Conservation (phyloP, 2,113 vertebrate genomes). For the Ophthalmolycus amberensis region DNA sequence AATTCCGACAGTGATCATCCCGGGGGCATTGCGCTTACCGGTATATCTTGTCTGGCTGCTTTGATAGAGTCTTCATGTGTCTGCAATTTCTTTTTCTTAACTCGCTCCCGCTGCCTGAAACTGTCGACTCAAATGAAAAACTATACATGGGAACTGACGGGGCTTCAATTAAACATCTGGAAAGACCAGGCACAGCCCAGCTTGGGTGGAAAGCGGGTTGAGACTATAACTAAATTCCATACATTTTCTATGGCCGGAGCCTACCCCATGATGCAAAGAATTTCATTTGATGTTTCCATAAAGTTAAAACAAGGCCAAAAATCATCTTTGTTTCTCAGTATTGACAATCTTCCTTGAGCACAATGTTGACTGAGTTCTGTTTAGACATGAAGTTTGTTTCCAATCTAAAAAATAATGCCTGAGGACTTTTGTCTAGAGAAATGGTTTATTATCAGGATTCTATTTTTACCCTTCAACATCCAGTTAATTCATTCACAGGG, state of each 20-base stretch:
- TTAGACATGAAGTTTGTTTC: too few relatives aligned
- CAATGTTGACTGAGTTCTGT: conserved; percentile 8
- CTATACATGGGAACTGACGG: conserved; percentile 57
- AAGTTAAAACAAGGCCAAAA: conserved; percentile 61
- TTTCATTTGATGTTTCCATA: conserved; percentile 70
- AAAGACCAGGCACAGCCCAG: conserved; percentile 51
- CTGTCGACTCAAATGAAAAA: conserved; percentile 66
- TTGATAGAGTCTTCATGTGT: conserved; percentile 68
- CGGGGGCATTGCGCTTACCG: conserved; percentile 44
- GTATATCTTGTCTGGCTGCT: conserved; percentile 50
- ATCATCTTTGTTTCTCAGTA: conserved; percentile 28
- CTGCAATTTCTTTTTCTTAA: conserved; percentile 54
- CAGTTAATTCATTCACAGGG: not conserved
- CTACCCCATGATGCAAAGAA: conserved; percentile 53
- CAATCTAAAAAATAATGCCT: too few relatives aligned
- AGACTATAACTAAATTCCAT: conserved; percentile 80
- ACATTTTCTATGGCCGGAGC: conserved; percentile 70
- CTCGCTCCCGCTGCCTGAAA: conserved; percentile 53
- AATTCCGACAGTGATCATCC: conserved; percentile 61
- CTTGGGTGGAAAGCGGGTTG: conserved; percentile 37
- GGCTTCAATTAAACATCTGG: conserved; percentile 71
- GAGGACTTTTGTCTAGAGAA: too few relatives aligned
- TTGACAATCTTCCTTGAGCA: conserved; percentile 23
- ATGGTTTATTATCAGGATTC: too few relatives aligned
- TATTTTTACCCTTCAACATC: too few relatives aligned